Evolutionary conservation across 2,113 vertebrate species (phyloP).

Genomic region (Typhlomys cinereus): DNA sequence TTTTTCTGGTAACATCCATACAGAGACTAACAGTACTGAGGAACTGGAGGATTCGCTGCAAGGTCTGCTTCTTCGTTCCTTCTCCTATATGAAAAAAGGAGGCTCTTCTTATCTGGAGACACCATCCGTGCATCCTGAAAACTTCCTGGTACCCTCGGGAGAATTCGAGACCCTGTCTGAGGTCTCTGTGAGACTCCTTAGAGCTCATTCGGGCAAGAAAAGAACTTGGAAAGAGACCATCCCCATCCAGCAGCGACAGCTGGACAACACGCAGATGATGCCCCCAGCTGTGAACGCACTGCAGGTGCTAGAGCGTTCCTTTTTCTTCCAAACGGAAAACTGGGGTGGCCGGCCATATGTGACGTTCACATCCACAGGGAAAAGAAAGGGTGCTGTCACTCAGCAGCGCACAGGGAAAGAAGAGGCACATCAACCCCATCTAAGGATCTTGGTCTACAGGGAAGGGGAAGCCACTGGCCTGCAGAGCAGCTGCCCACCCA

Average conservation of each 20-base stretch:
- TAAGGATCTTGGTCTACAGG: not conserved
- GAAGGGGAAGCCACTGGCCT: not conserved
- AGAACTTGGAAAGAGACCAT: not conserved
- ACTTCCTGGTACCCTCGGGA: not conserved
- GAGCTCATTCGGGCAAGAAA: not conserved
- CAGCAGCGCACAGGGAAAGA: not conserved
- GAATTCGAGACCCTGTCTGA: not conserved
- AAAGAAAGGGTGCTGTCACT: not conserved
- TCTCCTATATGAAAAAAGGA: not conserved
- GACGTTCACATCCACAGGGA: not conserved
- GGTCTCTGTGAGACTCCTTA: not conserved
- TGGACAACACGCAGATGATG: not conserved
- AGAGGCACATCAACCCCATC: rapidly evolving
- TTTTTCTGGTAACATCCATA: too few relatives aligned
- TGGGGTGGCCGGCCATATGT: not conserved
- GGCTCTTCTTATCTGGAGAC: not conserved
- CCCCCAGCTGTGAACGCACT: not conserved
- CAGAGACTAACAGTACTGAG: not conserved
- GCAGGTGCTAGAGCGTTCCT: not conserved
- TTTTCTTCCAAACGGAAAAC: not conserved
- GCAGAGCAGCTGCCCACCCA: not conserved
- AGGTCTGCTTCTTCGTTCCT: not conserved
- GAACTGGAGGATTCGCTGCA: not conserved
- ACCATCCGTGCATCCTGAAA: not conserved
- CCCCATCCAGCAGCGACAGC: not conserved